Conservation (phyloP, 2,113 vertebrate species). For the Cyanoramphus novaezelandiae region DNA sequence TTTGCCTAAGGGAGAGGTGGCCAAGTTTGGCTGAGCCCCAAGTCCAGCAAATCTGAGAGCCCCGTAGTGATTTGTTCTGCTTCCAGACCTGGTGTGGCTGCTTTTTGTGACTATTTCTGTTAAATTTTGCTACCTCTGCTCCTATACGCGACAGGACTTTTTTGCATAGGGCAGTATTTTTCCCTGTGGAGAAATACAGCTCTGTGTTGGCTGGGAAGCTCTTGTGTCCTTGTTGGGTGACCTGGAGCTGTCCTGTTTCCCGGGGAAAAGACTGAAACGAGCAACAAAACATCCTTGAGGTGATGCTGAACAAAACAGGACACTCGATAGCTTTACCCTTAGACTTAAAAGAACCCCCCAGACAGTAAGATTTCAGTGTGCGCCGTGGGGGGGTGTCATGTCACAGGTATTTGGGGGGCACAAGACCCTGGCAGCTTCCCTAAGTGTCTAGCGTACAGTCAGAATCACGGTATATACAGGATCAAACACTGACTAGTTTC, state of each 20-base stretch:
- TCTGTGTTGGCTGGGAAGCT: not conserved
- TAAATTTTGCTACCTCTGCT: not conserved
- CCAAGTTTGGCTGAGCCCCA: not conserved
- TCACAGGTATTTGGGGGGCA: constrained; percentile 53
- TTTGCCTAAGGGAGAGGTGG: not conserved
- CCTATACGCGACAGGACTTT: not conserved
- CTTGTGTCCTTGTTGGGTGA: constrained; percentile 20
- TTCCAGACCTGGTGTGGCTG: not conserved
- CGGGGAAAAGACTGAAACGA: not conserved
- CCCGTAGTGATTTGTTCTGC: not conserved
- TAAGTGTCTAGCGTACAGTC: not conserved
- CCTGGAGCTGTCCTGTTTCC: constrained; percentile 2
- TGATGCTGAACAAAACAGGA: constrained; percentile 39
- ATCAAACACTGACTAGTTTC: constrained; percentile 66
- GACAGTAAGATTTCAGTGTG: not conserved
- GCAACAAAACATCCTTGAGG: constrained; percentile 6
- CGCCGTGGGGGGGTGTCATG: not conserved
- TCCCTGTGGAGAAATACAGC: not conserved
- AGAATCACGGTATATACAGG: constrained; percentile 57
- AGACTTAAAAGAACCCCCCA: not conserved
- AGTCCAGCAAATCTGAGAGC: not conserved
- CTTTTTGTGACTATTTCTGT: not conserved
- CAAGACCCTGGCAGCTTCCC: not conserved
- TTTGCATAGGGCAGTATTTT: not conserved
- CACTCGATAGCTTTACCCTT: not conserved